Percentiles rank a stretch among this genome's conserved stretches.
phyloP scores from a whole-genome alignment of 2,888 invertebrate species.

The Azorinus chamasolen region DNA sequence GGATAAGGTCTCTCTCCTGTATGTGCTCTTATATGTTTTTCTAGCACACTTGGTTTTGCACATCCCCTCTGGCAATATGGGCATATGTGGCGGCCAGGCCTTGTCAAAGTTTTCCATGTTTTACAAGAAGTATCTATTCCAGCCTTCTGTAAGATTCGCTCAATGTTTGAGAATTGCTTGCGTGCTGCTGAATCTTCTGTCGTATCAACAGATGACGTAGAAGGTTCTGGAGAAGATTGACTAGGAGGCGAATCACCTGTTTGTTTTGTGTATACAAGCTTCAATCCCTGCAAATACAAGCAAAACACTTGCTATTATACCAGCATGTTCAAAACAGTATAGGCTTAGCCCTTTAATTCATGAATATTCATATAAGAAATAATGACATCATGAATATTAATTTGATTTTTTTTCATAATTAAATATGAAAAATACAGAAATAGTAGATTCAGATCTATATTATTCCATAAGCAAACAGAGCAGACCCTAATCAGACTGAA shows the following conservation, averaged over 20 bases:
- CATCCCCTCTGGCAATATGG: conserved; percentile 95
- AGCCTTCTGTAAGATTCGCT: conserved; percentile 67
- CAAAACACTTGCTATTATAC: too few species aligned
- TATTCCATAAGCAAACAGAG: too few species aligned
- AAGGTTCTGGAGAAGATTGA: conserved; percentile 1
- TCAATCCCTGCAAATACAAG: conserved; percentile 54
- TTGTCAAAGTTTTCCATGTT: conserved; percentile 55
- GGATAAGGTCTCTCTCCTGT: conserved; percentile 97
- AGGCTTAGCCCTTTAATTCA: too few species aligned
- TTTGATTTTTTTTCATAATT: too few species aligned
- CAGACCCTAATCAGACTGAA: too few species aligned
- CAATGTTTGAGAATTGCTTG: conserved; percentile 44
- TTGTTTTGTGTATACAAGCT: conserved; percentile 33
- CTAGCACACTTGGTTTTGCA: conserved; percentile 96
- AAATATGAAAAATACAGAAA: too few species aligned
- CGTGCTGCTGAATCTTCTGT: conserved; percentile 22
- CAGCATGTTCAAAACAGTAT: too few species aligned
- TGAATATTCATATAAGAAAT: too few species aligned
- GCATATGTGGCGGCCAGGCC: conserved; percentile 92
- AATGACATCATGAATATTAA: too few species aligned
- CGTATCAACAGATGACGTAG: conserved; percentile 18
- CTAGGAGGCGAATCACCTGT: not conserved
- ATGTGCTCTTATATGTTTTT: conserved; percentile 97
- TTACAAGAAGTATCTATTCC: conserved; percentile 62
- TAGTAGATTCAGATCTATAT: too few species aligned